Evolutionary conservation across 2,113 vertebrate genomes (phyloP).

Genomic region (Protobothrops flavoviridis): DNA sequence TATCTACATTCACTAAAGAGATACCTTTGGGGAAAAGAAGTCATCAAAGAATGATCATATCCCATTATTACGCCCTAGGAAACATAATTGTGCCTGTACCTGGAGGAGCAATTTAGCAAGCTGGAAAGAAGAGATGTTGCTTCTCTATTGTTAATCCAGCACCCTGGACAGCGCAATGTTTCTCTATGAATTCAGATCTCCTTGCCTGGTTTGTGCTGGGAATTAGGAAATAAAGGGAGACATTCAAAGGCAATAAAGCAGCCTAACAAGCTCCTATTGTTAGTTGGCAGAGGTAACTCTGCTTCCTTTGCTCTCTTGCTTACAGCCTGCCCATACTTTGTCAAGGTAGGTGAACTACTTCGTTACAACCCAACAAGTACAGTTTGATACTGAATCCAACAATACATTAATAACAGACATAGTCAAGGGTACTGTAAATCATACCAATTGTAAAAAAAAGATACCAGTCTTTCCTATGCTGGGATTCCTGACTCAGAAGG

Average conservation of each 20-base stretch:
- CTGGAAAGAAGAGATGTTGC: background rate
- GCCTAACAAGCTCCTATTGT: background rate
- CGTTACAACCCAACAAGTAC: background rate
- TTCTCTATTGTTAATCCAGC: background rate
- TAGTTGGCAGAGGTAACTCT: background rate
- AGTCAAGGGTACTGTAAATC: conserved; percentile 9
- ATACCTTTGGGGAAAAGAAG: conserved; percentile 46
- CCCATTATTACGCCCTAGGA: conserved; percentile 28
- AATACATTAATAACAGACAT: background rate
- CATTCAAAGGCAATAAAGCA: background rate
- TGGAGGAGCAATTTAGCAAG: conserved; percentile 17
- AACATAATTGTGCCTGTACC: conserved; percentile 14
- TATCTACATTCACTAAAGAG: conserved; percentile 23
- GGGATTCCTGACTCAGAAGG: background rate
- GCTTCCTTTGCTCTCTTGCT: background rate
- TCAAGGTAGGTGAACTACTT: background rate
- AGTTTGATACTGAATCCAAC: background rate
- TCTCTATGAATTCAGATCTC: background rate
- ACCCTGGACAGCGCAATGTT: background rate
- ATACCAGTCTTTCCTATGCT: background rate
- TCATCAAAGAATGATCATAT: conserved; percentile 35
- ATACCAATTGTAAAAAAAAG: background rate
- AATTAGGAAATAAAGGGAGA: background rate
- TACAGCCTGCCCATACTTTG: background rate
- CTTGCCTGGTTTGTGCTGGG: background rate